Evolutionary conservation across 53 echinoderm and acorn worm species (phyloP).

Genomic region (Luidia sarsii): DNA sequence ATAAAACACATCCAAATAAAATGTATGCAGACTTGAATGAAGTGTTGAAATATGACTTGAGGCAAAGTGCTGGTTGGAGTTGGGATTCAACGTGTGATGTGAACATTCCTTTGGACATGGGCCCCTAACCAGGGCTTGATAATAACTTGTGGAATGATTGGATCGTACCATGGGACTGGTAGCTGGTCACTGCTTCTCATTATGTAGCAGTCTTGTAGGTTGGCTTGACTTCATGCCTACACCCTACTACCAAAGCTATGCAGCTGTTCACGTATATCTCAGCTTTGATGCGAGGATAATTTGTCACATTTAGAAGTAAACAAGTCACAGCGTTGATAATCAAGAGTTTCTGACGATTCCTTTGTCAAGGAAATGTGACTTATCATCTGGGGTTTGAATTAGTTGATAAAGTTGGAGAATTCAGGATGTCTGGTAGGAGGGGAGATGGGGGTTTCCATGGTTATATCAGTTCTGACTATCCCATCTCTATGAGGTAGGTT

Average conservation of each 20-base stretch:
- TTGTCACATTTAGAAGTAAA: not conserved
- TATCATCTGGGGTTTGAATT: too few species aligned
- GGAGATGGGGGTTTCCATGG: not conserved
- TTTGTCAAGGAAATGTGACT: not conserved
- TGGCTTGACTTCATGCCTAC: not conserved
- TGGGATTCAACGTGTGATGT: not conserved
- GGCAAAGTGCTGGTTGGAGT: too few species aligned
- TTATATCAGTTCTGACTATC: not conserved
- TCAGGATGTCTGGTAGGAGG: too few species aligned
- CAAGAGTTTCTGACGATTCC: not conserved
- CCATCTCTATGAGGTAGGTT: slow-evolving; percentile 37
- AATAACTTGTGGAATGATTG: slow-evolving; percentile 43
- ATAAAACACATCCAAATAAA: too few species aligned
- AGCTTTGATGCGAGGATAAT: not conserved
- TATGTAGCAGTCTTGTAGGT: not conserved
- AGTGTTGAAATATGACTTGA: too few species aligned
- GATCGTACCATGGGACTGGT: slow-evolving; percentile 28
- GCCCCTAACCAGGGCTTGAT: not conserved
- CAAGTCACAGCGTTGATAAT: not conserved
- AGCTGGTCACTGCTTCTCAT: not conserved
- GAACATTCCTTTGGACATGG: slow-evolving; percentile 35
- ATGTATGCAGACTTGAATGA: too few species aligned
- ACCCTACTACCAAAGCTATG: not conserved
- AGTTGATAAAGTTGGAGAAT: too few species aligned
- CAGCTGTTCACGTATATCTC: not conserved